Evolutionary conservation across 2,797 vertebrate genomes (phyloP).

Genomic region (Cirrhinus mrigala): DNA sequence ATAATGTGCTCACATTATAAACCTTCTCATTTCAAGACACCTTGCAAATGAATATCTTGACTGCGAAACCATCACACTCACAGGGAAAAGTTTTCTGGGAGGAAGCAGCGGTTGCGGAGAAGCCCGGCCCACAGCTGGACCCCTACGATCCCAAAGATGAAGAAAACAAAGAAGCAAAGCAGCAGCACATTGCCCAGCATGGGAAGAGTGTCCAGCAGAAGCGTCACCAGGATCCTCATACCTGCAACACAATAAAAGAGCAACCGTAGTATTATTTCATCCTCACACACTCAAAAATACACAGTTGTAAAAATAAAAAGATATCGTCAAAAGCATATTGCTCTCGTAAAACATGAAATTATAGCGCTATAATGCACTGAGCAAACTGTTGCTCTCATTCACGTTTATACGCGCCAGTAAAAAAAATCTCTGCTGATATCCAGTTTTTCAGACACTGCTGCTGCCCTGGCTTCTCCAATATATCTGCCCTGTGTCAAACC

Average conservation of each 20-base stretch:
- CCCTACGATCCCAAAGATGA: slow-evolving; percentile 91
- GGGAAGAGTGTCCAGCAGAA: slow-evolving; percentile 88
- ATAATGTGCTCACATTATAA: not conserved
- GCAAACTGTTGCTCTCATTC: slow-evolving; percentile 4
- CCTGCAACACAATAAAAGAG: slow-evolving; percentile 74
- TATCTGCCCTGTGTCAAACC: slow-evolving; percentile 26
- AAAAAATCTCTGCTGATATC: slow-evolving; percentile 37
- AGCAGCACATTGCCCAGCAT: slow-evolving; percentile 91
- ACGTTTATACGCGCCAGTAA: slow-evolving; percentile 44
- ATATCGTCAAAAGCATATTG: slow-evolving; percentile 15
- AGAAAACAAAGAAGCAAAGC: slow-evolving; percentile 92
- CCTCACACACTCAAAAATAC: slow-evolving; percentile 13
- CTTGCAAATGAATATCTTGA: not conserved
- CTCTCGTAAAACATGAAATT: slow-evolving; percentile 9
- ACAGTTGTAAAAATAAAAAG: slow-evolving; percentile 21
- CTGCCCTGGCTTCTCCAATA: slow-evolving; percentile 30
- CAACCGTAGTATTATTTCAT: slow-evolving; percentile 13
- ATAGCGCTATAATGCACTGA: slow-evolving; percentile 20
- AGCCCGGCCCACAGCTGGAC: slow-evolving; percentile 92
- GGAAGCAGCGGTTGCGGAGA: slow-evolving; percentile 90
- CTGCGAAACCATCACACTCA: slow-evolving; percentile 76
- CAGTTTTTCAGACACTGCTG: slow-evolving; percentile 36
- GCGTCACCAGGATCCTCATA: slow-evolving; percentile 93
- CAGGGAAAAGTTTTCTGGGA: slow-evolving; percentile 93
- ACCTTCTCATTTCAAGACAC: not conserved